phyloP scores from a whole-genome alignment of 1,140 invertebrate species.

The Ceratoteleas bidentatus region DNA sequence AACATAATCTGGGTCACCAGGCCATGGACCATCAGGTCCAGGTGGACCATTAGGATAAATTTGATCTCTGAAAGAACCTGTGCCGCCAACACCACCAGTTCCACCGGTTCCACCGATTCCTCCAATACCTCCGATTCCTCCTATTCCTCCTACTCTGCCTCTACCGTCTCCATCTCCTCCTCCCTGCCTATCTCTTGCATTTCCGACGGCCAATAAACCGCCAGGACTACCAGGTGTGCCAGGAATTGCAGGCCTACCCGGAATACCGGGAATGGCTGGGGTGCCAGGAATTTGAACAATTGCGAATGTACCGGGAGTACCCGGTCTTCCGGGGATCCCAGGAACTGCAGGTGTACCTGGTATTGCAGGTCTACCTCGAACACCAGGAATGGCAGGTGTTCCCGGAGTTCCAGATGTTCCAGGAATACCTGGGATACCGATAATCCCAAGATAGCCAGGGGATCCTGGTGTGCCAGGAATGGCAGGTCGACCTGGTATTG shows the following conservation, averaged over 20 bases:
- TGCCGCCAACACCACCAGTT: conserved; percentile 71
- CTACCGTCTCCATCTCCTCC: background rate
- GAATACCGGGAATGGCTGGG: conserved; percentile 45
- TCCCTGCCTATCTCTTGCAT: background rate
- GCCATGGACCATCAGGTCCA: conserved; percentile 75
- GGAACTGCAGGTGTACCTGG: conserved; percentile 68
- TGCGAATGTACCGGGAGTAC: conserved; percentile 68
- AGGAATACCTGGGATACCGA: conserved; percentile 65
- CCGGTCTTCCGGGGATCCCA: conserved; percentile 43
- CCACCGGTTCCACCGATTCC: conserved; percentile 3
- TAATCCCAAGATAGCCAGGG: conserved; percentile 6
- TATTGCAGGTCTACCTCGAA: conserved; percentile 13
- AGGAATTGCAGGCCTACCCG: conserved; percentile 74
- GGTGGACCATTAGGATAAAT: conserved; percentile 73
- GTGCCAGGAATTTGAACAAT: conserved; percentile 55
- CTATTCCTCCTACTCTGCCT: conserved; percentile 29
- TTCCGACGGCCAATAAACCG: too few species aligned
- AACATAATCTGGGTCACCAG: conserved; percentile 71
- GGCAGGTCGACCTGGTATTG: conserved; percentile 24
- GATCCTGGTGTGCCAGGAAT: conserved; percentile 29
- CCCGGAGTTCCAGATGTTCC: conserved; percentile 25
- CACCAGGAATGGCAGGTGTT: conserved; percentile 47
- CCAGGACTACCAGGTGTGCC: conserved; percentile 46
- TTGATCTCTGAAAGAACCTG: conserved; percentile 71
- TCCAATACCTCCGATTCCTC: conserved; percentile 21